Evolutionary conservation across 2,888 invertebrate genomes (phyloP), one percentile per base, ranked within the genome.

Genomic region (Girardia tigrina): DNA sequence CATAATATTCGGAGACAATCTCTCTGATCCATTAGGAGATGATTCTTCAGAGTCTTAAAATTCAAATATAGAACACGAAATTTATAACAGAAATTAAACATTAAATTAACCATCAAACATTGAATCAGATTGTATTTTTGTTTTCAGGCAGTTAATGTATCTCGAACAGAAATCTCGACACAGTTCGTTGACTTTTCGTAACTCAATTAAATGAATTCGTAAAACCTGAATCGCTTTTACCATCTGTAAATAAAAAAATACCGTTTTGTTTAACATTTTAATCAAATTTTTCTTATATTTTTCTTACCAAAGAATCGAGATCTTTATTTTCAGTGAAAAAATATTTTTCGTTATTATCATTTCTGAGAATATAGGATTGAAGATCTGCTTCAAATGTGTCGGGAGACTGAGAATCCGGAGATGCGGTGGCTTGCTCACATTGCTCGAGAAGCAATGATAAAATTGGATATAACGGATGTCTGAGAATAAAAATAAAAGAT

Each of bases 101-200:
- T 26, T 42, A 69, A 26, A 27, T 28, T 78, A 75, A 70, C 76
- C 77, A 16, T 77, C 76, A 26, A 84, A 79, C 20, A 84, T 78
- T 56, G 82, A 81, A 71, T 83, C 83, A 78, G 82, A 82, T 74
- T 84, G 83, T 14, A 84, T 79, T 78, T 84, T 84, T 89, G 78
- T 90, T 83, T 92, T 92, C 79, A 93, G 86, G 82, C 92, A 92
- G 71, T 91, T 90, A 56, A 86, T 93, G 86, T 94, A 94, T 74
- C 93, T 88, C 79, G 90, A 90, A 86, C 93, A 93, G 86, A 94
- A 94, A 86, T 94, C 93, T 80, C 92, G 90, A 85, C 93, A 94
- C 80, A 94, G 83, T 84, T 94, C 93, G 85, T 92, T 92, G 20
- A 94, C 93, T 85, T 94, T 94, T 85, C 93, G 92, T 83, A 94